Base-by-base conservation (phyloP, 2,797 vertebrate species). In the Delichon dasypus region DNA sequence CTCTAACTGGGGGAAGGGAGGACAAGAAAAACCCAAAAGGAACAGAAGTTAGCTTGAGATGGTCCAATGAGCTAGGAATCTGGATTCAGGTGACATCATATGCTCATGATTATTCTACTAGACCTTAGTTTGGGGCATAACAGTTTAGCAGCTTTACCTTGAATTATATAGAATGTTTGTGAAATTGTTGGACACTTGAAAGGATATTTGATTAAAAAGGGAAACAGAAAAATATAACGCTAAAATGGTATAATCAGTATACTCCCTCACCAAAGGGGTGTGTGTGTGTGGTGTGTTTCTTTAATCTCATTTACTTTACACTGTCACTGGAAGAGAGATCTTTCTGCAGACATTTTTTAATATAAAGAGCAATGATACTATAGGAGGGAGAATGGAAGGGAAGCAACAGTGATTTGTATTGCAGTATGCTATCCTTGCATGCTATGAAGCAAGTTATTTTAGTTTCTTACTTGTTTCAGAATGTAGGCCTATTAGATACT, bases 401-500 rank as follows among this genome's bases (percentile, higher is more conserved):
- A 66, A 80, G 14, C 2, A 10, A 55, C 23, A 85, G n/a, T 34
- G 45, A 84, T 90, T 84, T 85, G 18, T 79, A 66, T 54, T 84
- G 51, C 66, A 70, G 36, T 45, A 42, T 79, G 60, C 62, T 29
- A 80, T 80, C 53, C 67, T 34, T 36, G 10, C 77, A 40, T 78
- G 80, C 38, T 72, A 14, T 23, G 74, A 76, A 96, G 36, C 7
- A 85, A 93, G 62, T 55, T 94, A 90, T 94, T 94, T 94, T 80
- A 71, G 82, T 64, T 82, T 86, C 73, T 82, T 86, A 65, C 54
- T 94, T 95, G 64, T 95, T 95, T 96, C 79, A 86, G 74, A 92
- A 92, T 82, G 57, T 82, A 88, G 89, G 58, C 55, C 82, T 91
- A 86, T 89, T 86, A 94, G 45, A 79, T 91, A 40, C 67, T 93